These are phyloP conservation scores for Anadara kagoshimensis DNA, from an alignment of 1,140 invertebrate species.

Conservation along the genomic window DNA sequence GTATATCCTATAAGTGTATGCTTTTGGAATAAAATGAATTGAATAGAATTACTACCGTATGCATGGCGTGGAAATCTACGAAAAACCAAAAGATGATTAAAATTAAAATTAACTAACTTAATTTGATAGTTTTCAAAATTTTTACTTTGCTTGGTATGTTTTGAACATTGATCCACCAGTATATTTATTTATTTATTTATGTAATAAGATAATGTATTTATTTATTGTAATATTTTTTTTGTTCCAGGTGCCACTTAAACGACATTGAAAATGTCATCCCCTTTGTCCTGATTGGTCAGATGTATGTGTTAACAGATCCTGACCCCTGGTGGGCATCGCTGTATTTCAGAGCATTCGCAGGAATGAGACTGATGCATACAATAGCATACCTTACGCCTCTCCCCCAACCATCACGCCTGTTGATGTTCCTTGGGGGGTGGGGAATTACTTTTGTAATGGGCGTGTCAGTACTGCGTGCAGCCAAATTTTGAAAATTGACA, in stretches of 20 bases:
- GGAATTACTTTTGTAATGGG: conserved; percentile 77
- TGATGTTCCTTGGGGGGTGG: conserved; percentile 76
- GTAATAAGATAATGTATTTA: too few relatives aligned
- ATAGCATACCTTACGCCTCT: conserved; percentile 76
- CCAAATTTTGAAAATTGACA: not conserved
- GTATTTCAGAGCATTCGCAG: conserved; percentile 78
- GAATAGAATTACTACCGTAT: too few relatives aligned
- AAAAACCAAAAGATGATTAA: too few relatives aligned
- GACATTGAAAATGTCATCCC: conserved; percentile 82
- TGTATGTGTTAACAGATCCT: conserved; percentile 80
- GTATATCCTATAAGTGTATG: too few relatives aligned
- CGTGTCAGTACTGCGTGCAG: conserved; percentile 8
- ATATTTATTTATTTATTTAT: not conserved
- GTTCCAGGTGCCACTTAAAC: conserved; percentile 80
- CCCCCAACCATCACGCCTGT: conserved; percentile 77
- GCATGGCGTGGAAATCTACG: too few relatives aligned
- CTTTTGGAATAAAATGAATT: too few relatives aligned
- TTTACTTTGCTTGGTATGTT: not conserved
- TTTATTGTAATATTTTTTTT: conserved; percentile 25
- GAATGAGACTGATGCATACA: conserved; percentile 78
- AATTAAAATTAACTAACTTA: too few relatives aligned
- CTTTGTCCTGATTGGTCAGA: conserved; percentile 78
- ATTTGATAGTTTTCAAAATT: too few relatives aligned
- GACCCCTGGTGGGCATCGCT: conserved; percentile 73
- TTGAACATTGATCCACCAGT: not conserved